A percentile compares a stretch with the other conserved stretches of the same genome.
Evolutionary conservation across 2,113 vertebrate genomes (phyloP).

Genomic region (Haemorhous mexicanus): DNA sequence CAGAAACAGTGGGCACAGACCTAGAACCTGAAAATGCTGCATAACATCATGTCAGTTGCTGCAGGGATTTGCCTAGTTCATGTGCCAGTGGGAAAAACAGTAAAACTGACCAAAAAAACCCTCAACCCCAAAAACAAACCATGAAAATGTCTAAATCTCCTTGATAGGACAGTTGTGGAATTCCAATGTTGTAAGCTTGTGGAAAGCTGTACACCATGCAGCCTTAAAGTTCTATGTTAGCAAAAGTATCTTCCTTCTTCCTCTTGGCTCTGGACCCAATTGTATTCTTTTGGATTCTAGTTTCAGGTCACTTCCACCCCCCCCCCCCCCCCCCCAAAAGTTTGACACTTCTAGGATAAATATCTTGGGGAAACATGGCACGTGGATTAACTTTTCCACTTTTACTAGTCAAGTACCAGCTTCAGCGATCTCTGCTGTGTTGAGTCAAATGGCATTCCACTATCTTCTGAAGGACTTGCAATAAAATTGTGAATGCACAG

Average conservation of each 20-base stretch:
- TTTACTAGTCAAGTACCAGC: background rate
- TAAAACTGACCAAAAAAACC: background rate
- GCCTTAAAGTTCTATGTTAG: background rate
- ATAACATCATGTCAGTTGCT: background rate
- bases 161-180: background rate
- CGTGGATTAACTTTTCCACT: background rate
- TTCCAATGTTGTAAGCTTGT: background rate
- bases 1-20: background rate
- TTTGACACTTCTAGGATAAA: background rate
- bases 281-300: background rate
- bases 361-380: background rate
- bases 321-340: too few species aligned
- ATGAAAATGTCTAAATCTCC: background rate
- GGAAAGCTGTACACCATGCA: background rate
- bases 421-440: background rate
- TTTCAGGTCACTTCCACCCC: rapidly evolving
- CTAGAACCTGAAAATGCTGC: background rate
- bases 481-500: background rate
- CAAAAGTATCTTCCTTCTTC: background rate
- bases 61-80: background rate
- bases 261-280: background rate
- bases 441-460: background rate
- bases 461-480: background rate
- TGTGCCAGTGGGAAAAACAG: background rate
- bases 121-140: background rate